phyloP scores from a whole-genome alignment of 2,888 invertebrate species.

The Agriopis marginaria region DNA sequence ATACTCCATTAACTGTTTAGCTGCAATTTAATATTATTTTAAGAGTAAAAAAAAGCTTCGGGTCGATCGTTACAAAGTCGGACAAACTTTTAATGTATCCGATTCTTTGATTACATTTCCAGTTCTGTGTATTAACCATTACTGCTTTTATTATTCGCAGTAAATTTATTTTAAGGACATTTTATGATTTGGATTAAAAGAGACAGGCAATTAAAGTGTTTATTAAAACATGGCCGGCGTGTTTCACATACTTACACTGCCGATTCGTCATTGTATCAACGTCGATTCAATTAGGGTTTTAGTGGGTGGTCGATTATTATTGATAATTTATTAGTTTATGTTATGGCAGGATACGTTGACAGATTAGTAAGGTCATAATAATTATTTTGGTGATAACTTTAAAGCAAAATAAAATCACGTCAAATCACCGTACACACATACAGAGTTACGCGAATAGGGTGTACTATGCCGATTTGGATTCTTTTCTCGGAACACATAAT shows the following conservation, averaged over 20 bases:
- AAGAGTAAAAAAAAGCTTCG: not conserved
- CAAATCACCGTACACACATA: too few species aligned
- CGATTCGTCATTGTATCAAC: constrained; percentile 18
- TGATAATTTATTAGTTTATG: constrained; percentile 10
- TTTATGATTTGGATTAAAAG: constrained; percentile 31
- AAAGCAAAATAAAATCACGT: too few species aligned
- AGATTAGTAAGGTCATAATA: not conserved
- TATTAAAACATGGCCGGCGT: constrained; percentile 21
- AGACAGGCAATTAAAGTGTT: constrained; percentile 22
- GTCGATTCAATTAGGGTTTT: constrained; percentile 7
- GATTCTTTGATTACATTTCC: constrained; percentile 37
- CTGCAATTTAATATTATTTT: constrained; percentile 2
- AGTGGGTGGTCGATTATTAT: constrained; percentile 22
- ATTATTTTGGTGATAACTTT: not conserved
- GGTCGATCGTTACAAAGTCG: constrained; percentile 37
- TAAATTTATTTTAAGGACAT: constrained; percentile 34
- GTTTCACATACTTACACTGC: constrained; percentile 5
- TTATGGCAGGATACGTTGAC: constrained; percentile 13
- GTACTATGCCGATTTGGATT: too few species aligned
- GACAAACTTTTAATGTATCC: constrained; percentile 45
- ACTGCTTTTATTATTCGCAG: constrained; percentile 23
- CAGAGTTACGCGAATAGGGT: too few species aligned
- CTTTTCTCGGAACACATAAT: too few species aligned
- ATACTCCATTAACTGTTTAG: not conserved
- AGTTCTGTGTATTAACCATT: constrained; percentile 33